phyloP scores from a whole-genome alignment of 2,888 invertebrate genomes.

The Zaprionus bogoriensis region DNA sequence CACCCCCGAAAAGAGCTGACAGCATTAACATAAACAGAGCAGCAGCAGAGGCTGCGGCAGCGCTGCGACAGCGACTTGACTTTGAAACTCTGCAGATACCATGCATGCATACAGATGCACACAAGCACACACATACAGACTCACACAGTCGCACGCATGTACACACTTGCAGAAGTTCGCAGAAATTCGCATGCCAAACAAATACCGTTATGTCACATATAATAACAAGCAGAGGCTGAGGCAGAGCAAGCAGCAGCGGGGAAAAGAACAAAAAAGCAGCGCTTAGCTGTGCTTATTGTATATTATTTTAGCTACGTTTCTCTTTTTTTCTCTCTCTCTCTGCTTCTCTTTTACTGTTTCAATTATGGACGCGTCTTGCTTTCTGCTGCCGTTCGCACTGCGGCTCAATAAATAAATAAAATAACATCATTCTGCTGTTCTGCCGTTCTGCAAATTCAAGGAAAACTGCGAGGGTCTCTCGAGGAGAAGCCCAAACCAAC shows the following conservation, averaged over 20 bases:
- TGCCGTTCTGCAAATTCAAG: conserved; percentile 18
- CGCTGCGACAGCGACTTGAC: conserved; percentile 9
- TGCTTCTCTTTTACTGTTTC: conserved; percentile 29
- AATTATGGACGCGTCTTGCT: conserved; percentile 37
- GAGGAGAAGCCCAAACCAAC: conserved; percentile 5
- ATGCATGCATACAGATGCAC: conserved; percentile 10
- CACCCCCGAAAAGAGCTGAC: background rate
- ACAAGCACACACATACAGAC: background rate
- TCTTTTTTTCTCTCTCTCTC: conserved; percentile 5
- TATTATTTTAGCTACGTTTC: conserved; percentile 42
- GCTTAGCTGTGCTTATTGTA: conserved; percentile 53
- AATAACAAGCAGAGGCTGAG: conserved; percentile 26
- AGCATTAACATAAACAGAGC: background rate
- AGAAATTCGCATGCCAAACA: conserved; percentile 21
- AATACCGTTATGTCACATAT: conserved; percentile 67
- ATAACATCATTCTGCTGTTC: conserved; percentile 17
- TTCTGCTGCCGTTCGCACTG: conserved; percentile 23
- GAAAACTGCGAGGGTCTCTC: conserved; percentile 31
- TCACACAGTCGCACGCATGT: background rate
- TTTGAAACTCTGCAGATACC: conserved; percentile 21
- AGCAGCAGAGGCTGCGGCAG: conserved; percentile 7
- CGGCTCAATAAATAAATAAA: conserved; percentile 8
- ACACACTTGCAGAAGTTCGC: conserved; percentile 3
- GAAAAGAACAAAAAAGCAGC: conserved; percentile 25
- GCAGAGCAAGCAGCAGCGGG: conserved; percentile 26